A percentile compares a stretch with the other conserved stretches of the same genome.
phyloP scores from a whole-genome alignment of 1,140 invertebrate species.

The Samia ricini region DNA sequence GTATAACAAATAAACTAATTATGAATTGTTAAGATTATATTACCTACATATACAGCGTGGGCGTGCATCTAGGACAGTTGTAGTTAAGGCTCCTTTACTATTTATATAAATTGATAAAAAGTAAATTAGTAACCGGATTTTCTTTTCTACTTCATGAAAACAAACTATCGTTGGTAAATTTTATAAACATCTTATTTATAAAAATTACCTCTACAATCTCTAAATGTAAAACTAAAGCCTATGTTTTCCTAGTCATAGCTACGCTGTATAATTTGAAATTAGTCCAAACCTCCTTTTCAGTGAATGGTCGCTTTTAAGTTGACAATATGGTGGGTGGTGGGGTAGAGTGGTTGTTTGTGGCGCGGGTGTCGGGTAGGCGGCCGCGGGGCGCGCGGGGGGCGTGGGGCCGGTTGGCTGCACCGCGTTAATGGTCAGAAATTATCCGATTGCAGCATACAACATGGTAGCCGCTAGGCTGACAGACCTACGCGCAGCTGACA shows the following conservation, averaged over 20 bases:
- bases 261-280: not conserved
- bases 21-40: not conserved
- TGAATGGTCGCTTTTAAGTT: constrained; percentile 35
- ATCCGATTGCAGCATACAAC: constrained; percentile 94
- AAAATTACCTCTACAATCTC: not conserved
- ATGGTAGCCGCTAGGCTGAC: constrained; percentile 97
- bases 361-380: constrained; percentile 39
- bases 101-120: too few species aligned
- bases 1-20: not conserved
- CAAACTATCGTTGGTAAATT: not conserved
- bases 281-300: constrained; percentile 4
- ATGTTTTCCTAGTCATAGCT: not conserved
- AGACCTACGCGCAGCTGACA: constrained; percentile 89
- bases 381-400: constrained; percentile 24
- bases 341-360: constrained; percentile 14
- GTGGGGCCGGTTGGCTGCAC: constrained; percentile 49
- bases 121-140: not conserved
- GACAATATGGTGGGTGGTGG: constrained; percentile 69
- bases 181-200: not conserved
- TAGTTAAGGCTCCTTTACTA: too few species aligned
- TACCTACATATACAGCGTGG: not conserved
- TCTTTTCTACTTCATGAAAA: not conserved
- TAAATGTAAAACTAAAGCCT: not conserved
- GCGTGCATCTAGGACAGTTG: not conserved
- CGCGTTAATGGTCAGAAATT: constrained; percentile 81